Base-by-base conservation (phyloP, 2,888 invertebrate genomes). In the Tillus elongatus region DNA sequence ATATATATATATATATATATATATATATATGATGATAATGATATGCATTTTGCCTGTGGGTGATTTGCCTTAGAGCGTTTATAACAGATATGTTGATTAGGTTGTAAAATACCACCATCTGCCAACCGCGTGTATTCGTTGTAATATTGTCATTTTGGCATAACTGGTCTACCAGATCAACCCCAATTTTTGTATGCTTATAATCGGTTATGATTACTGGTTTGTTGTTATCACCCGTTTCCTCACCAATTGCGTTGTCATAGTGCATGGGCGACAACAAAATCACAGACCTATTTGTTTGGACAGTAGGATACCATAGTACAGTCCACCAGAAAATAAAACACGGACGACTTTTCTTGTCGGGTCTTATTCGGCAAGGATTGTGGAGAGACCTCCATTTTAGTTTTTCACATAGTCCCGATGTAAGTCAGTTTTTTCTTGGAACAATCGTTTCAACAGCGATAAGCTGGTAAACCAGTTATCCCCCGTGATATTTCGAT, bases 201-300 rank as follows among this genome's bases (percentile, higher is more conserved):
- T 37, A 33, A 26, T 24, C 24, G 19, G 37, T 37, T 33, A 37
- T 13, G 4, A 37, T 37, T 13, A 15, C 44, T 6, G 47, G 47
- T 30, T 44, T 46, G 10, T 28, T 30, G 10, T 12, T 27, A 13
- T 43, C 43, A 13, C 37, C 41, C n/a, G 46, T 46, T 13, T 34
- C 35, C n/a, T 29, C 15, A 37, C 41, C 40, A 12, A 47, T 47
- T 13, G 33, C 26, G 10, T 15, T 24, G 16, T 39, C 40, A 27
- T 40, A 11, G 33, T 47, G 47, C 45, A 45, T 42, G 3, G 45
- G 40, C 4, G 43, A 45, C 12, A 41, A 13, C 19, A 44, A 30
- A 16, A 39, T 15, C 13, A 45, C 45, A 13, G 36, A 12, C 31
- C 35, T 41, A 15, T 43, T 43, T 46, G 31, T 30, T 33, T 33